Percentiles rank a stretch among this genome's conserved stretches.
These are phyloP conservation scores for Dissostichus mawsoni DNA, from an alignment of 2,113 vertebrate species.

Conservation along the genomic window DNA sequence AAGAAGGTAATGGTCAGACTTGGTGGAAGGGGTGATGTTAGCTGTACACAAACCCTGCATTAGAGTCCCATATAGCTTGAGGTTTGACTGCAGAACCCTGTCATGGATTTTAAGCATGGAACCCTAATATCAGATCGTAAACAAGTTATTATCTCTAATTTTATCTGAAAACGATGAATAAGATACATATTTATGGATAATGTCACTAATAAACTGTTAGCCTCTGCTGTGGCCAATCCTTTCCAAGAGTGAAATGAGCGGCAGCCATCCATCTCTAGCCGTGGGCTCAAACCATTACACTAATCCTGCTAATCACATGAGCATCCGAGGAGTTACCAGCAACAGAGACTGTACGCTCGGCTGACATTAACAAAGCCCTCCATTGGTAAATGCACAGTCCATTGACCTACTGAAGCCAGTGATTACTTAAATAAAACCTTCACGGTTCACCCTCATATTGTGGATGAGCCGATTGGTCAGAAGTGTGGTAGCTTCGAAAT, in stretches of 20 bases:
- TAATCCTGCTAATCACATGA: slow-evolving; percentile 58
- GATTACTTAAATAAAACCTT: slow-evolving; percentile 47
- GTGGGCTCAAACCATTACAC: slow-evolving; percentile 37
- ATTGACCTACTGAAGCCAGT: slow-evolving; percentile 40
- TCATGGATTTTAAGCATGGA: background rate
- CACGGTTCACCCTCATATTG: background rate
- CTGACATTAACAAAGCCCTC: slow-evolving; percentile 35
- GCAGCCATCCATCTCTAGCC: slow-evolving; percentile 35
- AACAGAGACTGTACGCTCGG: slow-evolving; percentile 24
- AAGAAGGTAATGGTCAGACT: too few species aligned
- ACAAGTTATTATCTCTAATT: too few species aligned
- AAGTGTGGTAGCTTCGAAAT: background rate
- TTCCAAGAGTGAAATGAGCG: slow-evolving; percentile 4
- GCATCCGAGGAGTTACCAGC: slow-evolving; percentile 18
- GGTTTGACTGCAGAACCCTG: background rate
- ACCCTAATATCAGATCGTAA: too few species aligned
- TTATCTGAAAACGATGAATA: too few species aligned
- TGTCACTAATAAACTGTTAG: too few species aligned
- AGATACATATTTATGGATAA: too few species aligned
- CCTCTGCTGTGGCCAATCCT: too few species aligned
- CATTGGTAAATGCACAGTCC: slow-evolving; percentile 7
- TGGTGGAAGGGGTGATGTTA: too few species aligned
- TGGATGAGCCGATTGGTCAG: background rate
- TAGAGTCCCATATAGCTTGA: too few species aligned
- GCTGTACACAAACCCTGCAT: too few species aligned